Conservation (phyloP, 1,140 invertebrate species). For the Tigriopus japonicus region DNA sequence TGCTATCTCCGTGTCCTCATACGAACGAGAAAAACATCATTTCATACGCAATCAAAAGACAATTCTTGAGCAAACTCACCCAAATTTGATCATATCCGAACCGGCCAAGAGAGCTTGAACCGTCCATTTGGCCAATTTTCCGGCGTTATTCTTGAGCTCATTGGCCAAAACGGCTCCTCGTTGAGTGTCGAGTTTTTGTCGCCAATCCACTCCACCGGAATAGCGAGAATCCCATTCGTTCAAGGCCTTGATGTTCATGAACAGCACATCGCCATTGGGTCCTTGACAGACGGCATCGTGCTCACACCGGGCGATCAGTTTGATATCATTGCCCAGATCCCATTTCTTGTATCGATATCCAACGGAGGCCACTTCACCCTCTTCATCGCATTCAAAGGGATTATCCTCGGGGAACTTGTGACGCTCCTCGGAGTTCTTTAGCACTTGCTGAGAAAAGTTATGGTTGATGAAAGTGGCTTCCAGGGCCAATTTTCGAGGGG, state of each 20-base stretch:
- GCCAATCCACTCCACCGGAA: conserved; percentile 92
- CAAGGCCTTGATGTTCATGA: conserved; percentile 86
- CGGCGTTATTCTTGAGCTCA: conserved; percentile 93
- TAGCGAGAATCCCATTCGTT: conserved; percentile 97
- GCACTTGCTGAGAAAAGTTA: conserved; percentile 94
- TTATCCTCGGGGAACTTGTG: conserved; percentile 78
- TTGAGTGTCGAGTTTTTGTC: conserved; percentile 89
- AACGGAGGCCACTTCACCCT: conserved; percentile 72
- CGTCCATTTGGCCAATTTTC: conserved; percentile 98
- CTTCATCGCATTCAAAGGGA: conserved; percentile 81
- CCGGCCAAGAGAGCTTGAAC: conserved; percentile 87
- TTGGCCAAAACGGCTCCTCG: conserved; percentile 93
- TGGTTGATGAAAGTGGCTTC: conserved; percentile 99
- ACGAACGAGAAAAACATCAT: conserved; percentile 11
- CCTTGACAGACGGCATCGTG: conserved; percentile 76
- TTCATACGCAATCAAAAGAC: background rate
- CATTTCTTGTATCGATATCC: conserved; percentile 93
- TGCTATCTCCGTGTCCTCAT: background rate
- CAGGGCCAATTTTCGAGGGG: conserved; percentile 79
- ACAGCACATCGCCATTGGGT: conserved; percentile 63
- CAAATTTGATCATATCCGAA: conserved; percentile 94
- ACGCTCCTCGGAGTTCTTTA: conserved; percentile 35
- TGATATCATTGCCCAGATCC: conserved; percentile 81
- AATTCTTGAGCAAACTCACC: conserved; percentile 28
- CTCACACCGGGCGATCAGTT: conserved; percentile 80